Evolutionary conservation across 2,113 vertebrate species (phyloP), one percentile per base, ranked within the genome.

Genomic region (Trichomycterus rosablanca): DNA sequence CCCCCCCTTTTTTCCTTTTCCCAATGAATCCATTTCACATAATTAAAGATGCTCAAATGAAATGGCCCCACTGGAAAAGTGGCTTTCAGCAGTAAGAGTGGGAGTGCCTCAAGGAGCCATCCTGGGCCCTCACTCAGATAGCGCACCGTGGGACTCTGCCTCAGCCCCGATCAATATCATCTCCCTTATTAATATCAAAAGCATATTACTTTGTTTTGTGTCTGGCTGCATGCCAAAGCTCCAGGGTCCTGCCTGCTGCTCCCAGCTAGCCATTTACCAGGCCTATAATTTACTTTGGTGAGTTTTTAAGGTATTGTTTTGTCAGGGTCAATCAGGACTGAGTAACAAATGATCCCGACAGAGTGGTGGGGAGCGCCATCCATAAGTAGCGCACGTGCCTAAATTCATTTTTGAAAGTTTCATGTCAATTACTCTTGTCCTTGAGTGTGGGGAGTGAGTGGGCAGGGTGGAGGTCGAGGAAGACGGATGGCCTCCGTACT

Each of bases 261-360:
- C 70, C 35, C 63, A 66, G 26, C 81, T 83, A 90, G 87, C 91
- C 92, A 91, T 95, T 95, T 95, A 92, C 92, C 82, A 74, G 80
- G 85, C 83, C 90, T 89, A 92, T 97, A 95, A 97, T 98, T 97
- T 94, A 97, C 92, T 97, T 97, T 93, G 81, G 87, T 91, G 92
- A 93, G 91, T 95, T 98, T 94, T 95, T 96, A 97, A 93, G 93
- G 93, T 93, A 97, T 97, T 98, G 94, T 98, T 98, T 97, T 97
- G 93, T 98, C 95, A 97, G 89, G 89, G 85, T 93, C 92, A 97
- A 96, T 97, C 93, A 94, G 88, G 80, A 74, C 92, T 92, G 91
- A 91, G 91, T 94, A 96, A 97, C 92, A 94, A 97, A 97, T 89
- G 93, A 91, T 90, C 81, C 82, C 82, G 72, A 81, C 59, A 83